phyloP scores from a whole-genome alignment of 2,113 vertebrate species.

The Mionectes macconnelli region DNA sequence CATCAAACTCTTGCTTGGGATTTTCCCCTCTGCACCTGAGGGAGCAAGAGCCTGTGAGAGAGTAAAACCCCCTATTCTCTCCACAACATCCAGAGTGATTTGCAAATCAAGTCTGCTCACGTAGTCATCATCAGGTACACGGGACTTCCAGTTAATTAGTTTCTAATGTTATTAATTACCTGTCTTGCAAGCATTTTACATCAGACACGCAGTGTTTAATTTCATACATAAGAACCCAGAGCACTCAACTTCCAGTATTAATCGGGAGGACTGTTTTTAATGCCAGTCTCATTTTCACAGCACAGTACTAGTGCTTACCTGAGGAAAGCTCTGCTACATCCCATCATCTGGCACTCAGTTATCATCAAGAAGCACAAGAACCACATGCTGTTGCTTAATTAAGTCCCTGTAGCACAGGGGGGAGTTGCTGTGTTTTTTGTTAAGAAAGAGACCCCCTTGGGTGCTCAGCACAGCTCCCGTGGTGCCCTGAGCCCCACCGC shows the following conservation, averaged over 20 bases:
- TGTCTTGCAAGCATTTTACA: conserved; percentile 43
- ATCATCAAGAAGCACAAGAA: conserved; percentile 43
- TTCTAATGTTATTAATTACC: conserved; percentile 57
- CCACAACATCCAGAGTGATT: neutral
- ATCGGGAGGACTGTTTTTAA: neutral
- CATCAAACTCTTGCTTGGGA: neutral
- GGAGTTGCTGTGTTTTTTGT: neutral
- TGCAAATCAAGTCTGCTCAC: conserved; percentile 3
- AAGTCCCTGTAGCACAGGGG: conserved; percentile 34
- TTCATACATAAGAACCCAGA: conserved; percentile 32
- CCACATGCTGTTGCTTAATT: conserved; percentile 48
- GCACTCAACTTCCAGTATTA: neutral
- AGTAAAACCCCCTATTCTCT: neutral
- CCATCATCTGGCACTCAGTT: neutral
- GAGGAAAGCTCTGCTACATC: neutral
- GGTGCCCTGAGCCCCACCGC: neutral
- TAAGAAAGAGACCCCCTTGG: neutral
- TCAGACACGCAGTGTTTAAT: neutral
- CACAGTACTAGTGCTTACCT: neutral
- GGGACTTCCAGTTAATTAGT: conserved; percentile 45
- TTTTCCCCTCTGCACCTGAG: neutral
- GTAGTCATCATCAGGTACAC: neutral
- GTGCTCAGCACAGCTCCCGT: neutral
- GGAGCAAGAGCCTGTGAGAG: neutral
- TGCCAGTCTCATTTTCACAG: conserved; percentile 12